Evolutionary conservation across 2,797 vertebrate species (phyloP).

Genomic region (Eutrigla gurnardus): DNA sequence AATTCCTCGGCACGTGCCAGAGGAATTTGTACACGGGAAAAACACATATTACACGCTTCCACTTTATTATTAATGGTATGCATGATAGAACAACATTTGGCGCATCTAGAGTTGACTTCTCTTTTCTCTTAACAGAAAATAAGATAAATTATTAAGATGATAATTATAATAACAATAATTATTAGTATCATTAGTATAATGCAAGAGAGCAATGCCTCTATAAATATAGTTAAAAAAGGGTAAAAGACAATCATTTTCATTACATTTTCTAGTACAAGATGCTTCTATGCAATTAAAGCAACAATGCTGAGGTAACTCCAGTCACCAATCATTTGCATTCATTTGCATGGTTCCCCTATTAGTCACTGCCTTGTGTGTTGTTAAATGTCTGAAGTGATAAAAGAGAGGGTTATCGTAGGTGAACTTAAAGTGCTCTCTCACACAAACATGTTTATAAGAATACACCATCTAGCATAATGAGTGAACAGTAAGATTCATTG

Average conservation of each 20-base stretch:
- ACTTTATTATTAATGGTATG: background rate
- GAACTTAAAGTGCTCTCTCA: constrained; percentile 12
- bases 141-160: background rate
- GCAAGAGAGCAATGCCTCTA: background rate
- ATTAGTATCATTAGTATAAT: background rate
- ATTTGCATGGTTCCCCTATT: background rate
- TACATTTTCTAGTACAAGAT: constrained; percentile 2
- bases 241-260: background rate
- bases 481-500: constrained; percentile 28
- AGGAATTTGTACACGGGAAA: no score
- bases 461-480: constrained; percentile 29
- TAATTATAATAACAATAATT: no score
- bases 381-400: constrained; percentile 15
- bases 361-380: background rate
- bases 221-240: background rate
- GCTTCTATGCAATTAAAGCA: background rate
- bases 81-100: no score
- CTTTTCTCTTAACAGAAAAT: background rate
- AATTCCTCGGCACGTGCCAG: no score
- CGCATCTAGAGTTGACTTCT: background rate
- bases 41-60: background rate
- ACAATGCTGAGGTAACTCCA: background rate
- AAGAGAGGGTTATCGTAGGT: background rate
- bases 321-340: background rate
- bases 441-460: constrained; percentile 50